phyloP scores from a whole-genome alignment of 2,797 vertebrate genomes.

The Rhadinocentrus ornatus region DNA sequence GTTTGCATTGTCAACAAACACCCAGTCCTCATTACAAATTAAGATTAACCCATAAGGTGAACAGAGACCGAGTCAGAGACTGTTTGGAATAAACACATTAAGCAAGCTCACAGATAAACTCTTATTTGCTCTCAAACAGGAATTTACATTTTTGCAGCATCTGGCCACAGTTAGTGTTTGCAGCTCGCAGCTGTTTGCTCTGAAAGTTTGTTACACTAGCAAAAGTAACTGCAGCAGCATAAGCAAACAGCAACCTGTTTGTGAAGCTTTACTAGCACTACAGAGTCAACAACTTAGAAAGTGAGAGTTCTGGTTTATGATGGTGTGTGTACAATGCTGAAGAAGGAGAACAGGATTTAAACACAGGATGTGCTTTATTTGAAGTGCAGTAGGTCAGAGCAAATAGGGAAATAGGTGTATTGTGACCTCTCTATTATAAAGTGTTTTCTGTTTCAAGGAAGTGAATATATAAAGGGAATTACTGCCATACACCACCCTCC shows the following conservation, averaged over 20 bases:
- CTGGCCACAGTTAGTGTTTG: constrained; percentile 31
- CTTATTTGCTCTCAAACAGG: constrained; percentile 46
- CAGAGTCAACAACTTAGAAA: constrained; percentile 63
- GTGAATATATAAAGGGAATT: not conserved
- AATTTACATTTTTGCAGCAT: constrained; percentile 44
- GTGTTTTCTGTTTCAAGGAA: constrained; percentile 26
- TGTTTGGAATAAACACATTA: not conserved
- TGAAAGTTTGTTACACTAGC: constrained; percentile 39
- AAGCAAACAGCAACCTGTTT: constrained; percentile 69
- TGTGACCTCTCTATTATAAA: constrained; percentile 9
- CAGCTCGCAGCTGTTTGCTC: constrained; percentile 32
- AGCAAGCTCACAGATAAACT: constrained; percentile 24
- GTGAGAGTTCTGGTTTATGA: constrained; percentile 34
- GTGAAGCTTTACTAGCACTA: constrained; percentile 36
- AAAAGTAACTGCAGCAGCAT: constrained; percentile 31
- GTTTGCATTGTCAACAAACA: constrained; percentile 2
- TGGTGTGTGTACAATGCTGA: not conserved
- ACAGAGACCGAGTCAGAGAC: not conserved
- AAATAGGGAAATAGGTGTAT: constrained; percentile 2
- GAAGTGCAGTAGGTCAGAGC: not conserved
- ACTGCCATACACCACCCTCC: not conserved
- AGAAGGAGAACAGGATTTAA: constrained; percentile 26
- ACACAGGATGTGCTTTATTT: constrained; percentile 43
- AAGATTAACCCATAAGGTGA: constrained; percentile 1
- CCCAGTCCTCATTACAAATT: not conserved